Base-by-base conservation (phyloP, 2,113 vertebrate genomes). In the Dasyornis broadbenti region DNA sequence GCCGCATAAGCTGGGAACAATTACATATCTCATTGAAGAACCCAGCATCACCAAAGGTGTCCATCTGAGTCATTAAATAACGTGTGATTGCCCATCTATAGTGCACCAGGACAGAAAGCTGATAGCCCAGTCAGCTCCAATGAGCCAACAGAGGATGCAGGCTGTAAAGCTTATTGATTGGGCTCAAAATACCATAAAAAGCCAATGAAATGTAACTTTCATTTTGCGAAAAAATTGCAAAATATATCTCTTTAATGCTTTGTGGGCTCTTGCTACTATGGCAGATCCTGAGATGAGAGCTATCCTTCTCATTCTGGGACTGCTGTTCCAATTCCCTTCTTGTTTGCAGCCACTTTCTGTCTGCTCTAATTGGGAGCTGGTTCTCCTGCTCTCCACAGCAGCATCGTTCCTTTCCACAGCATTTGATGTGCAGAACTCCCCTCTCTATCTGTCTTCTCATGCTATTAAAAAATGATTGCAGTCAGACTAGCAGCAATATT, bases 1-100 rank as follows among this genome's bases (percentile, higher is more conserved):
- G 70, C 89, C 83, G 56, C 91, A 84, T 94, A 97, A 97, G 73
- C 61, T 93, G 50, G 72, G 81, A 95, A 87, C 86, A 96, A 97
- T 97, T 96, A 96, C 85, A 35, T 82, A 66, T 85, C 69, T 76
- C 73, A 95, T 8, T 91, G 91, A 94, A 94, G 82, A 92, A 69
- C 19, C 44, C 18, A 20, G 77, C 71, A 60, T 27, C 73, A 92
- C 88, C 70, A 60, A 90, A 76, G 66, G 66, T 93, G 60, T 95
- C 87, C 44, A 66, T 86, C 75, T 78, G 40, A 89, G 63, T 66
- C 82, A 94, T 94, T 95, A 91, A 95, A 81, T 90, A 82, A 57
- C 21, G 28, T 57, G 82, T 56, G 56, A 94, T 64, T 95, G 68
- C 75, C 91, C 89, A 95, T 93, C 87, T 61, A 76, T 9, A 90